A percentile compares a stretch with the other conserved stretches of the same genome.
These are phyloP conservation scores for Orthonyx spaldingii DNA, from an alignment of 2,113 vertebrate genomes.

Conservation along the genomic window DNA sequence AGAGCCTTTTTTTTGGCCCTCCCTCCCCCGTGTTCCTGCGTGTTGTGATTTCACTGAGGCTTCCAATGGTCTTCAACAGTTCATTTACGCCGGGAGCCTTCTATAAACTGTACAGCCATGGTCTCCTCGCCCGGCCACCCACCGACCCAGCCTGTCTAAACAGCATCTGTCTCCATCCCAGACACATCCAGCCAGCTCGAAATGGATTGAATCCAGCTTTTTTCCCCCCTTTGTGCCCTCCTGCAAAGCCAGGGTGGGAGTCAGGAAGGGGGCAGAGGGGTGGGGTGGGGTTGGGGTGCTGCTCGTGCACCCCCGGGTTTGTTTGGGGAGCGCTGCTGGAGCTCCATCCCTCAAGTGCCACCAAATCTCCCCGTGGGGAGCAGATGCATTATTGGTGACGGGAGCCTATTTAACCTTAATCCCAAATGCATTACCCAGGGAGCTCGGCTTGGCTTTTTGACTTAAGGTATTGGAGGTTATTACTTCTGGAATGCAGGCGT, in stretches of 20 bases:
- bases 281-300: neutral
- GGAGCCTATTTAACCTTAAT: conserved; percentile 60
- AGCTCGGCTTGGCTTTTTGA: conserved; percentile 1
- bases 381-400: conserved; percentile 19
- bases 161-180: conserved; percentile 81
- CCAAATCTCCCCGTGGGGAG: neutral
- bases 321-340: conserved; percentile 23
- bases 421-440: conserved; percentile 61
- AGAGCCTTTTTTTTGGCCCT: neutral
- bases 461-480: conserved; percentile 25
- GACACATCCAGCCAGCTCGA: conserved; percentile 66
- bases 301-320: neutral
- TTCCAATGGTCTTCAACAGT: conserved; percentile 92
- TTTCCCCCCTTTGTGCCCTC: neutral
- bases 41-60: conserved; percentile 95
- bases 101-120: conserved; percentile 80
- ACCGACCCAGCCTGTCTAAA: conserved; percentile 87
- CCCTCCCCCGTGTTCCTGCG: conserved; percentile 51
- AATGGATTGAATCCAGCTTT: conserved; percentile 70
- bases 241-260: neutral
- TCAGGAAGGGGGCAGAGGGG: neutral
- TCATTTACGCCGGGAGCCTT: conserved; percentile 84
- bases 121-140: conserved; percentile 84
- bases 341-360: conserved; percentile 37
- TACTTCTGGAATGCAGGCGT: conserved; percentile 16